Evolutionary conservation across 2,888 invertebrate species (phyloP).

Genomic region (Uloborus plumipes): DNA sequence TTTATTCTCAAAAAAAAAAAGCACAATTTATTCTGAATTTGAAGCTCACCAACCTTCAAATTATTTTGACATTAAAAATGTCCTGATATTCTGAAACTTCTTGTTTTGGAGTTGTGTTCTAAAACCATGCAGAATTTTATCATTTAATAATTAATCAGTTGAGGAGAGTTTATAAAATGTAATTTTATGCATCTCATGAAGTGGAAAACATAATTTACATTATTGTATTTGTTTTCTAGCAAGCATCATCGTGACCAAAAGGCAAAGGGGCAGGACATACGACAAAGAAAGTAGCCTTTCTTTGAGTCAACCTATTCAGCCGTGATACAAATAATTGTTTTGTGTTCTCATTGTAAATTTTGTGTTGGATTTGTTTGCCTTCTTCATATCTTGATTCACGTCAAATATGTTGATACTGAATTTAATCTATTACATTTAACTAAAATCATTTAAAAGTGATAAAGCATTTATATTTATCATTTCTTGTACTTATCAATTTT

Average conservation of each 20-base stretch:
- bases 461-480: constrained; percentile 15
- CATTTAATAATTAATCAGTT: no score
- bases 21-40: no score
- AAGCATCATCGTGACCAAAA: constrained; percentile 55
- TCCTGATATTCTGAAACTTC: no score
- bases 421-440: constrained; percentile 29
- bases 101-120: no score
- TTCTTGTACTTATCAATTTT: neutral
- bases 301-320: constrained; percentile 14
- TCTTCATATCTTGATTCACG: constrained; percentile 25
- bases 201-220: no score
- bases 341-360: constrained; percentile 22
- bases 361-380: constrained; percentile 28
- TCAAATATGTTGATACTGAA: constrained; percentile 23
- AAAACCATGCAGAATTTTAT: no score
- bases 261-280: constrained; percentile 64
- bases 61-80: no score
- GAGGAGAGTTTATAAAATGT: no score
- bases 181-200: no score
- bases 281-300: constrained; percentile 65
- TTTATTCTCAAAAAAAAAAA: no score
- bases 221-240: constrained; percentile 9
- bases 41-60: no score
- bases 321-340: constrained; percentile 49
- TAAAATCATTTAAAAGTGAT: constrained; percentile 11